phyloP scores from a whole-genome alignment of 1,140 invertebrate species.

The Samia ricini region DNA sequence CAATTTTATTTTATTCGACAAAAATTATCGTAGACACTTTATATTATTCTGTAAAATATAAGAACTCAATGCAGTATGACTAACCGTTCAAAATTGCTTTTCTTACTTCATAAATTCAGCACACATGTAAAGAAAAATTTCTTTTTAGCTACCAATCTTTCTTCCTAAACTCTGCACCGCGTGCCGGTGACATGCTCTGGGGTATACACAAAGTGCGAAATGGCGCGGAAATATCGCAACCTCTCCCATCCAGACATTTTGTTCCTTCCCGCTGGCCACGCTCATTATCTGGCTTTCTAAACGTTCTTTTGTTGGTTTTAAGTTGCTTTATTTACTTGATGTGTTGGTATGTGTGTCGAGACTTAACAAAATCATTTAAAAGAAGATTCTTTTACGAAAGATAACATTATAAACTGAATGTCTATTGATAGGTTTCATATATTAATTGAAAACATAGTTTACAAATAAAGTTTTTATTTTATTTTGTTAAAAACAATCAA shows the following conservation, averaged over 20 bases:
- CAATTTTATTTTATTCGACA: too few relatives aligned
- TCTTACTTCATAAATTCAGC: background rate
- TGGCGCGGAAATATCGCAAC: slow-evolving; percentile 68
- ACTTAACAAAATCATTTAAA: background rate
- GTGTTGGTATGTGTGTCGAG: background rate
- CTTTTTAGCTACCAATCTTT: slow-evolving; percentile 16
- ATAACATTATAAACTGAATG: too few relatives aligned
- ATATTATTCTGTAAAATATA: background rate
- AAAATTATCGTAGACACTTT: too few relatives aligned
- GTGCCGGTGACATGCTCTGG: slow-evolving; percentile 50
- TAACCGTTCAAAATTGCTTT: background rate
- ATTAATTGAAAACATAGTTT: too few relatives aligned
- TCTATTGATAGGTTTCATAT: too few relatives aligned
- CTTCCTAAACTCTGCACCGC: slow-evolving; percentile 27
- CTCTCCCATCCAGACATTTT: slow-evolving; percentile 52
- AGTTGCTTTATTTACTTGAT: slow-evolving; percentile 71
- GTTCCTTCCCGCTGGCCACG: slow-evolving; percentile 64
- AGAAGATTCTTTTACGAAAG: background rate
- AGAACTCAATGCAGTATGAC: background rate
- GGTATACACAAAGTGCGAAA: slow-evolving; percentile 67
- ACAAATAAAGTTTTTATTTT: too few relatives aligned
- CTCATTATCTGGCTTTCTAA: slow-evolving; percentile 64
- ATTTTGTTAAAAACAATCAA: too few relatives aligned
- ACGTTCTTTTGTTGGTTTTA: slow-evolving; percentile 57
- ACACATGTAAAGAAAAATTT: background rate